Base-by-base conservation (phyloP, 92 coral and sea anemone species). In the Phenganax marumi region DNA sequence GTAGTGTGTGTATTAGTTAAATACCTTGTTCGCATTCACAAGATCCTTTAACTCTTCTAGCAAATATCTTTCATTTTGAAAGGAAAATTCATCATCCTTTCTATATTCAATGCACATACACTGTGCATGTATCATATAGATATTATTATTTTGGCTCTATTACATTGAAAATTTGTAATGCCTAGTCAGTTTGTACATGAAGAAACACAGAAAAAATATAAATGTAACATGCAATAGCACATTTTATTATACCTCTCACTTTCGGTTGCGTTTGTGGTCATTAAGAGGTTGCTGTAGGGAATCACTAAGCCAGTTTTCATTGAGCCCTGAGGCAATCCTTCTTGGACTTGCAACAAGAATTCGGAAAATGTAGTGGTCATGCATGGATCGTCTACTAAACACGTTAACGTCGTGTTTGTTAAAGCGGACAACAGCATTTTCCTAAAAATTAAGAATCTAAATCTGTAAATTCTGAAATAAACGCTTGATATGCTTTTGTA, bases 241-340 rank as follows among this genome's bases (percentile, higher is more conserved):
- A 56, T 56, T 12, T 56, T 56, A 56, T 13, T 43, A 13, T 12
- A 68, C 85, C 79, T 82, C 50, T 68, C 85, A 49, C 64, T 52
- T 53, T 82, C 85, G 7, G 23, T 17, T 22, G 12, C 18, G 53
- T 82, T 82, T 49, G 78, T 82, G 24, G 51, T 82, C 57, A 82
- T 21, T 1, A 82, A 48, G 0, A 82, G 6, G 51, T 68, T 71
- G 8, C 80, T 80, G 13, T 17, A 16, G 33, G 85, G 79, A 49
- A 51, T 68, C 6, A 53, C 19, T 53, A 82, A 70, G 18, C 85
- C 85, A 4, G 85, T 51, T 69, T 53, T 68, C 55, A 25, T 7
- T 52, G 85, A 82, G 19, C 85, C 80, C 24, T 82, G 85, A 13
- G 64, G 53, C 3, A 82, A 61, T 8, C 68, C 80, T 0, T 81